Evolutionary conservation across 30 jellyfish, hydroid and myxozoan species (phyloP), one percentile per base, ranked within the genome.

Genomic region (Aurelia sp.): DNA sequence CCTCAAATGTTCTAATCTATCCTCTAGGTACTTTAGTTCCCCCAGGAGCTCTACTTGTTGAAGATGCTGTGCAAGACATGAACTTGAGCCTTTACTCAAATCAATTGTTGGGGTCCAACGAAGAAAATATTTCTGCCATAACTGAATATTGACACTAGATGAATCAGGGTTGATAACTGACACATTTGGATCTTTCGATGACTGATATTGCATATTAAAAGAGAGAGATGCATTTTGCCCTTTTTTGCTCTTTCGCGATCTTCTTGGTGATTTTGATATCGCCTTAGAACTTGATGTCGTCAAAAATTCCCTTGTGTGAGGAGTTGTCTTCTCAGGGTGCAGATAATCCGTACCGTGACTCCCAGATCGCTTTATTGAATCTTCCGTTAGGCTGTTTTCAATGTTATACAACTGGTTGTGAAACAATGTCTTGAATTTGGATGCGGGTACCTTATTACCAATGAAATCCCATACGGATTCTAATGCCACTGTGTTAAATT

Each of bases 51-150:
- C 97, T 18, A 17, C 81, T 68, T 93, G 98, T 68, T 93, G 98
- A 51, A 87, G 79, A 52, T 80, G 90, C 68, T 76, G 91, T 4
- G 95, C 67, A 47, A 80, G 64, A 15, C 75, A 89, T 19, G 63
- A 30, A 76, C 97, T 86, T 40, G 89, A 92, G 4, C 93, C 98
- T 74, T 92, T 78, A 74, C 86, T 59, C 18, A 78, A 72, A 83
- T 93, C 95, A 31, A 84, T 58, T 13, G 91, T 61, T 33, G 98
- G 97, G 4, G 90, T 67, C 98, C 98, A 93, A 6, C 98, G 97
- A 5, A 87, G 55, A 66, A 93, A 93, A 66, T 77, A 88, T 4
- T 66, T 73, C 31, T 82, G 80, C 98, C 98, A 93, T 27, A 93
- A 30, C 51, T 74, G 65, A 59, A 73, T 77, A 65, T 73, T 75